Evolutionary conservation across 1,140 invertebrate genomes (phyloP), one percentile per base, ranked within the genome.

Genomic region (Zaprionus africanus): DNA sequence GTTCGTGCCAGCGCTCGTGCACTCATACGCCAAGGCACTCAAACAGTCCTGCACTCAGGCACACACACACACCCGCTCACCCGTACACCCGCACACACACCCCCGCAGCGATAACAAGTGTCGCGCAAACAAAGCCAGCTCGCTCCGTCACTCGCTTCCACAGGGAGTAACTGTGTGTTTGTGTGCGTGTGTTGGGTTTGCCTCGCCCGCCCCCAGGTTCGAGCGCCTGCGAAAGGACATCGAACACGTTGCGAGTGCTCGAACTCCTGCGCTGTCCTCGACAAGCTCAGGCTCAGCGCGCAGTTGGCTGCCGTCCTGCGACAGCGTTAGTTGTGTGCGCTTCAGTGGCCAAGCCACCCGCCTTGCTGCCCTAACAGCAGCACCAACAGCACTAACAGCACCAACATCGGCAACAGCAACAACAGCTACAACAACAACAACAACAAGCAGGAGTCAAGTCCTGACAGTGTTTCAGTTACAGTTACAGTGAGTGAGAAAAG

Each of bases 241-340:
- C 82, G 71, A 87, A 70, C 81, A 76, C 19, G 84, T 88, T 81
- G 51, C 41, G 51, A 69, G 77, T 51, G 34, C 66, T 49, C 24
- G 57, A 28, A n/a, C 28, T n/a, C 13, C 62, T 78, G 56, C 60
- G 56, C 66, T 67, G 38, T 31, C 43, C 24, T 56, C 53, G 53
- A 26, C 19, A 15, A 1, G 53, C 17, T 63, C 67, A 61, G 63
- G 60, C 67, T 67, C 63, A 90, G 53, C 86, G 85, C 85, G 59
- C 86, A 90, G 85, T 90, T 82, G 86, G 82, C 86, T 90, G 85
- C 75, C 82, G 86, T 85, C 82, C 85, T 90, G 79, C 85, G 82
- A 75, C 86, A 85, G 85, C 76, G 81, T 43, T 80, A 80, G 85
- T 90, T 90, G 85, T 90, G 86, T 90, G 86, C 85, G 86, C 85